These are phyloP conservation scores for Piprites chloris DNA, from an alignment of 2,113 vertebrate species.

Conservation along the genomic window DNA sequence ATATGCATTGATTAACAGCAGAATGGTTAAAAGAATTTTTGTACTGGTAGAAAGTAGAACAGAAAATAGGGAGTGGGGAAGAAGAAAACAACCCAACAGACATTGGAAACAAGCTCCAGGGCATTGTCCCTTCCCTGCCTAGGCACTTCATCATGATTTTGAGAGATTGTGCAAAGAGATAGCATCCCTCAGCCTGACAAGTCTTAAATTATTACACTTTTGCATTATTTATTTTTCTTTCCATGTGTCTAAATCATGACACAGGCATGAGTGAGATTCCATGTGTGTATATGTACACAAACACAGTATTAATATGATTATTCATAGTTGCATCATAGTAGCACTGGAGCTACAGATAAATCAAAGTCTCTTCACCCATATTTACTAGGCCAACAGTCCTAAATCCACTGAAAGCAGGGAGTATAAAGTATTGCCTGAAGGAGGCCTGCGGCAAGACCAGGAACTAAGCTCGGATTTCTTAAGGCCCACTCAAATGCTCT, in stretches of 20 bases:
- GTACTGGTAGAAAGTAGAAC: conserved; percentile 9
- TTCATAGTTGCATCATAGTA: neutral
- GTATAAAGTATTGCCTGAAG: neutral
- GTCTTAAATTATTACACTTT: neutral
- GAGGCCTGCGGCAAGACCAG: neutral
- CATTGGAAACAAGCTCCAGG: neutral
- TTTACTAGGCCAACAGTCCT: neutral
- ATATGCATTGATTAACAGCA: conserved; percentile 4
- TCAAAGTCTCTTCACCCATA: neutral
- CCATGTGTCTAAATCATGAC: neutral
- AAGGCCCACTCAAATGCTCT: neutral
- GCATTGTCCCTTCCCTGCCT: neutral
- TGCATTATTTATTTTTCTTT: neutral
- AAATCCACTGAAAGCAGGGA: neutral
- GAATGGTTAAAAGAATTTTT: conserved; percentile 45
- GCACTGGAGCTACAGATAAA: neutral
- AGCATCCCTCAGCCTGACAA: neutral
- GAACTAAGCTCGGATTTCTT: neutral
- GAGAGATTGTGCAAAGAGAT: neutral
- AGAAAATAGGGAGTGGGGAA: neutral
- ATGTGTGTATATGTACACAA: neutral
- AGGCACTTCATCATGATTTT: neutral
- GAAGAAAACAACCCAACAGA: neutral
- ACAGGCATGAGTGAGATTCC: neutral
- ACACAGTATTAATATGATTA: neutral